Evolutionary conservation across 1,140 invertebrate species (phyloP).

Genomic region (Melitaea cinxia): DNA sequence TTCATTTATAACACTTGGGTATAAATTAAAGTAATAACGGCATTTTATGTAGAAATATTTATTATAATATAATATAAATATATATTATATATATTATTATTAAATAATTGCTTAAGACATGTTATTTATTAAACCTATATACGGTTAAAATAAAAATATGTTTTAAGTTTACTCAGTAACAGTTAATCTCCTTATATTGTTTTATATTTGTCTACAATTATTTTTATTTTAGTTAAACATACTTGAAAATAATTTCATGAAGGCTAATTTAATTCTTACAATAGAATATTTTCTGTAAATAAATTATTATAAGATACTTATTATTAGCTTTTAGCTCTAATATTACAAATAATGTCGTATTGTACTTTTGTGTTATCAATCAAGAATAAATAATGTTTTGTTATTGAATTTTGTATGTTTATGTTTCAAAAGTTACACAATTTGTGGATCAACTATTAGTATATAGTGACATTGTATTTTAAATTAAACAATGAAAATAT

Average conservation of each 20-base stretch:
- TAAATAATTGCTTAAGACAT: too few relatives aligned
- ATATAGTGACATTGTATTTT: too few relatives aligned
- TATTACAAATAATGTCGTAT: neutral
- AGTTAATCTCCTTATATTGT: neutral
- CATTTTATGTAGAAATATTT: too few relatives aligned
- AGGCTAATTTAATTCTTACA: constrained; percentile 10
- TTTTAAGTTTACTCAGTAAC: too few relatives aligned
- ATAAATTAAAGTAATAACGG: too few relatives aligned
- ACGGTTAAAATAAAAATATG: too few relatives aligned
- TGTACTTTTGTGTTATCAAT: neutral
- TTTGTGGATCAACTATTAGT: too few relatives aligned
- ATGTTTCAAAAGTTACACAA: neutral
- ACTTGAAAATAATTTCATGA: neutral
- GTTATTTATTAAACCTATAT: too few relatives aligned
- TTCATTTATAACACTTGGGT: too few relatives aligned
- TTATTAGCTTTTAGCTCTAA: constrained; percentile 7
- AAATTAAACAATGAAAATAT: too few relatives aligned
- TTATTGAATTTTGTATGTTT: constrained; percentile 21
- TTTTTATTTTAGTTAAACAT: constrained; percentile 8
- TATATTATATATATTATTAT: too few relatives aligned
- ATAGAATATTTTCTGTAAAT: constrained; percentile 18
- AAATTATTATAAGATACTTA: constrained; percentile 16
- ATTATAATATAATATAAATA: too few relatives aligned
- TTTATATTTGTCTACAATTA: neutral
- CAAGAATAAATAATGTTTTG: constrained; percentile 46